A percentile compares a stretch with the other conserved stretches of the same genome.
These are phyloP conservation scores for Apis florea DNA, from an alignment of 1,140 invertebrate species.

Conservation along the genomic window DNA sequence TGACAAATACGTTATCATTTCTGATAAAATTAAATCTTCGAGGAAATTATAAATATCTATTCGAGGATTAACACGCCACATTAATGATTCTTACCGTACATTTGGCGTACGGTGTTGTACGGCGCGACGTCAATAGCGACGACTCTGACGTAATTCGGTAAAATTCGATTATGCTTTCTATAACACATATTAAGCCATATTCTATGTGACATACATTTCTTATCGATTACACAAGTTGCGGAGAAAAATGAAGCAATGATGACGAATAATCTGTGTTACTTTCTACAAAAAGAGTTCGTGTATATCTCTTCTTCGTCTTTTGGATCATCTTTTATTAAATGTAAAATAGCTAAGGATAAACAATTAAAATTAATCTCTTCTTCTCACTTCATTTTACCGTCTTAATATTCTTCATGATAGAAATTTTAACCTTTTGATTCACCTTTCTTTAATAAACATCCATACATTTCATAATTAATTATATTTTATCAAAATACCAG, in stretches of 20 bases:
- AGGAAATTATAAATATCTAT: background rate
- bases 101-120: slow-evolving; percentile 32
- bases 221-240: background rate
- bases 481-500: too few species aligned
- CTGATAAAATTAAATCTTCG: too few species aligned
- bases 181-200: background rate
- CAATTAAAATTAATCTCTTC: too few species aligned
- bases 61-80: background rate
- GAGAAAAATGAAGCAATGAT: background rate
- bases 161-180: slow-evolving; percentile 3
- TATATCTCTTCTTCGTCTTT: background rate
- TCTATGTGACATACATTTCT: background rate
- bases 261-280: background rate
- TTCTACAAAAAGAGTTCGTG: slow-evolving; percentile 7
- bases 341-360: too few species aligned
- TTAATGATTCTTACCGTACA: slow-evolving; percentile 35
- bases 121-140: slow-evolving; percentile 41
- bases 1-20: too few species aligned
- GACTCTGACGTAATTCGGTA: slow-evolving; percentile 33
- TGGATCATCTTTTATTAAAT: too few species aligned
- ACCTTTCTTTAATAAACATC: too few species aligned
- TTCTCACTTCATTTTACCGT: too few species aligned
- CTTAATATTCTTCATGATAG: too few species aligned
- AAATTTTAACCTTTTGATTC: too few species aligned
- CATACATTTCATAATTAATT: too few species aligned